Conservation (phyloP, 2,888 invertebrate species). For the Furcula furcula region DNA sequence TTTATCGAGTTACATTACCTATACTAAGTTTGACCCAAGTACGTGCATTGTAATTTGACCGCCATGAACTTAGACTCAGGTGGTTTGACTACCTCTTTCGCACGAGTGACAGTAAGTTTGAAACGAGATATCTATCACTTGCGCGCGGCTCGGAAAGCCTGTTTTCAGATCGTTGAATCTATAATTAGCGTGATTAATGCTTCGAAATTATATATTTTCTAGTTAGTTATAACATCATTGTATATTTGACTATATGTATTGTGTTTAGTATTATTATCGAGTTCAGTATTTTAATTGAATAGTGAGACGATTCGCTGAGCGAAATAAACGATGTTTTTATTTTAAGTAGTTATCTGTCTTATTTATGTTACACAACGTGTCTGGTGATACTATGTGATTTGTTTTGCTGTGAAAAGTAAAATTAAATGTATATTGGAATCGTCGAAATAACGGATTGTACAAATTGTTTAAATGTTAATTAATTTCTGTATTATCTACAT, state of each 20-base stretch:
- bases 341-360: slow-evolving; percentile 42
- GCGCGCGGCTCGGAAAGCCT: too few relatives aligned
- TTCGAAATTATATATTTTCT: slow-evolving; percentile 10
- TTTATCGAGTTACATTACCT: background rate
- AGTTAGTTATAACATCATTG: slow-evolving; percentile 14
- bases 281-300: slow-evolving; percentile 54
- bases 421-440: slow-evolving; percentile 32
- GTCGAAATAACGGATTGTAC: slow-evolving; percentile 28
- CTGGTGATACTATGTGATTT: slow-evolving; percentile 71
- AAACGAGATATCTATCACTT: too few relatives aligned
- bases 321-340: slow-evolving; percentile 50
- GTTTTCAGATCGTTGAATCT: too few relatives aligned
- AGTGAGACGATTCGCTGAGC: slow-evolving; percentile 67
- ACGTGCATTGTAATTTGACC: too few relatives aligned
- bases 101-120: too few relatives aligned
- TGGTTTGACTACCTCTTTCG: too few relatives aligned
- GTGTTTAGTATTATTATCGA: slow-evolving; percentile 41
- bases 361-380: slow-evolving; percentile 54
- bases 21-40: too few relatives aligned
- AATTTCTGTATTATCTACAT: background rate
- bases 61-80: too few relatives aligned
- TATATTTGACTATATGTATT: slow-evolving; percentile 25
- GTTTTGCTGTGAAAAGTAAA: slow-evolving; percentile 77
- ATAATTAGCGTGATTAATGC: too few relatives aligned
- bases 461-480: slow-evolving; percentile 22